phyloP scores from a whole-genome alignment of 1,140 invertebrate species.

The Charaxes varanes region DNA sequence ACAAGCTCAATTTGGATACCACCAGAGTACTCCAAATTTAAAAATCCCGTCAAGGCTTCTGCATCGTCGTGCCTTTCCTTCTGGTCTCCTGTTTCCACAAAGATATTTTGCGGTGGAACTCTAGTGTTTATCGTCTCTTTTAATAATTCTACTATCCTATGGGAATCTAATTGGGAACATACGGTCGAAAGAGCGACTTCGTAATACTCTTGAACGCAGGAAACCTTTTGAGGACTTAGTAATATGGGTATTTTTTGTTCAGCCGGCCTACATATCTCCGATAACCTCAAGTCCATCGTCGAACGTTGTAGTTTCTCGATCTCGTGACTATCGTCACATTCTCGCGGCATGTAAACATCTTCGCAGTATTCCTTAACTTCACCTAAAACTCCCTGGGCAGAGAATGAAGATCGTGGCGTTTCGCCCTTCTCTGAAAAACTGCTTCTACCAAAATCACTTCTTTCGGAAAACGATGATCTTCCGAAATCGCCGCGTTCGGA shows the following conservation, averaged over 20 bases:
- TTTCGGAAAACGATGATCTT: conserved; percentile 59
- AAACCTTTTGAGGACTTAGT: conserved; percentile 53
- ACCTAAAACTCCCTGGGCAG: conserved; percentile 59
- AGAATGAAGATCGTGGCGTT: conserved; percentile 67
- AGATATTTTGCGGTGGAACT: conserved; percentile 83
- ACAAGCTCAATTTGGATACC: conserved; percentile 92
- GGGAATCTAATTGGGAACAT: conserved; percentile 84
- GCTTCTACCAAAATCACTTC: conserved; percentile 57
- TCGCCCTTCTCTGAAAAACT: conserved; percentile 68
- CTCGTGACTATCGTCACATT: conserved; percentile 51
- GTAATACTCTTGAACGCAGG: conserved; percentile 72
- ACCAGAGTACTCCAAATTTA: conserved; percentile 86
- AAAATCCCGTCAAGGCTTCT: conserved; percentile 63
- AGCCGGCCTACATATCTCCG: conserved; percentile 53
- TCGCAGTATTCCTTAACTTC: conserved; percentile 63
- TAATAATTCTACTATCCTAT: conserved; percentile 86
- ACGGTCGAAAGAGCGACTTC: conserved; percentile 86
- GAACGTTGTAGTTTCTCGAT: conserved; percentile 63
- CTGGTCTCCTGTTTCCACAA: conserved; percentile 70
- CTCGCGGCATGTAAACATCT: conserved; percentile 51
- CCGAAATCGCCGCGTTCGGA: conserved; percentile 65
- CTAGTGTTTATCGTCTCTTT: conserved; percentile 87
- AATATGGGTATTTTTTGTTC: conserved; percentile 64
- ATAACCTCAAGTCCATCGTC: conserved; percentile 63
- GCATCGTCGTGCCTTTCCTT: conserved; percentile 34